Evolutionary conservation across 2,113 vertebrate genomes (phyloP).

Genomic region (Odocoileus virginianus): DNA sequence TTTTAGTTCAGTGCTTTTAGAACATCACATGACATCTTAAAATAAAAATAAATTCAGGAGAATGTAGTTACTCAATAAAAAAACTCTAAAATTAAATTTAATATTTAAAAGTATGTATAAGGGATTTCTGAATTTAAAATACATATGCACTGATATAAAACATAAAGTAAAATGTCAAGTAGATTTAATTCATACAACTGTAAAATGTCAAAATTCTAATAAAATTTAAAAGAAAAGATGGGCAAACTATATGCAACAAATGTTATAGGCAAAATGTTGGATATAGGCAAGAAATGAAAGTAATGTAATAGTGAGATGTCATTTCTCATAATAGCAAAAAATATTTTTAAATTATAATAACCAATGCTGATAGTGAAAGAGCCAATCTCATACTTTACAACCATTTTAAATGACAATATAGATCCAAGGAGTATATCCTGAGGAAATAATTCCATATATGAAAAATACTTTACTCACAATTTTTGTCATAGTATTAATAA

Average conservation of each 20-base stretch:
- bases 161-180: background rate
- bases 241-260: background rate
- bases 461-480: constrained; percentile 1
- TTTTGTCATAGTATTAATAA: background rate
- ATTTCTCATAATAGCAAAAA: background rate
- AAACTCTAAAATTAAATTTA: background rate
- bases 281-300: constrained; percentile 8
- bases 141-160: background rate
- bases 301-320: background rate
- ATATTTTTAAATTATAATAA: background rate
- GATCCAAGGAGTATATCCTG: background rate
- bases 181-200: background rate
- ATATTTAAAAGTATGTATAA: background rate
- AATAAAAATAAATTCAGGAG: background rate
- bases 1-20: background rate
- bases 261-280: background rate
- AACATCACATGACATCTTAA: background rate
- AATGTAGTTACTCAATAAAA: background rate
- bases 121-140: background rate
- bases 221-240: constrained; percentile 12
- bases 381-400: background rate
- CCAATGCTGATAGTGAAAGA: background rate
- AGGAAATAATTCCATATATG: background rate
- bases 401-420: background rate
- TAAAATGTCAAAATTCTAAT: background rate